phyloP scores from a whole-genome alignment of 2,888 invertebrate species.

The Apotomis turbidana region DNA sequence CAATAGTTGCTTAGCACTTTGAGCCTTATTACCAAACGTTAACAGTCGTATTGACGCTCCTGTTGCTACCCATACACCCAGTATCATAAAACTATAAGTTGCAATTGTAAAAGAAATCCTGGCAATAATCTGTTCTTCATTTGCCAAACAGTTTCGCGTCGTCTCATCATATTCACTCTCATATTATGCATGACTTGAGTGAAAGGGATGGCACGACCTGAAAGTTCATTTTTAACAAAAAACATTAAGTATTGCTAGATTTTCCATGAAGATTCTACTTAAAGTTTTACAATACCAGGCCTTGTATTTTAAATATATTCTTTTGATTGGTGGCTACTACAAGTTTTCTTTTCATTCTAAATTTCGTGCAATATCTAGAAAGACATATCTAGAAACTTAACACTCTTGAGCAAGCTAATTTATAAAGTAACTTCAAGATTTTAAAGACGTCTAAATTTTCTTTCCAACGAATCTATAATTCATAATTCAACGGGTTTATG shows the following conservation, averaged over 20 bases:
- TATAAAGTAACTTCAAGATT: conserved; percentile 5
- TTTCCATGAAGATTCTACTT: not conserved
- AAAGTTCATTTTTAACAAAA: too few species aligned
- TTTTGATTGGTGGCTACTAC: conserved; percentile 7
- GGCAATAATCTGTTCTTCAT: too few species aligned
- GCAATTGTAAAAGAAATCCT: too few species aligned
- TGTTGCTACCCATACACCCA: not conserved
- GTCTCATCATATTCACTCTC: too few species aligned
- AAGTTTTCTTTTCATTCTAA: conserved; percentile 6
- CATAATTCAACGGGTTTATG: not conserved
- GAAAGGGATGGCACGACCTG: too few species aligned
- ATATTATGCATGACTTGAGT: too few species aligned
- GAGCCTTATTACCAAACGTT: conserved; percentile 28
- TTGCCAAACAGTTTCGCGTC: too few species aligned
- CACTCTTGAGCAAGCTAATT: conserved; percentile 12
- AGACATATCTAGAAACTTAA: conserved; percentile 1
- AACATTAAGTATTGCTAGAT: not conserved
- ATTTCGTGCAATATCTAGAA: conserved; percentile 18
- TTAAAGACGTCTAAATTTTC: not conserved
- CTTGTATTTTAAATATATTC: not conserved
- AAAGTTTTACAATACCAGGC: not conserved
- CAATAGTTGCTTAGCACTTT: conserved; percentile 31
- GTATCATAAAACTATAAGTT: not conserved
- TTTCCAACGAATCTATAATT: not conserved
- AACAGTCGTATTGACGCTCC: conserved; percentile 8